Conservation (phyloP, 2,113 vertebrate species). For the Misgurnus anguillicaudatus region DNA sequence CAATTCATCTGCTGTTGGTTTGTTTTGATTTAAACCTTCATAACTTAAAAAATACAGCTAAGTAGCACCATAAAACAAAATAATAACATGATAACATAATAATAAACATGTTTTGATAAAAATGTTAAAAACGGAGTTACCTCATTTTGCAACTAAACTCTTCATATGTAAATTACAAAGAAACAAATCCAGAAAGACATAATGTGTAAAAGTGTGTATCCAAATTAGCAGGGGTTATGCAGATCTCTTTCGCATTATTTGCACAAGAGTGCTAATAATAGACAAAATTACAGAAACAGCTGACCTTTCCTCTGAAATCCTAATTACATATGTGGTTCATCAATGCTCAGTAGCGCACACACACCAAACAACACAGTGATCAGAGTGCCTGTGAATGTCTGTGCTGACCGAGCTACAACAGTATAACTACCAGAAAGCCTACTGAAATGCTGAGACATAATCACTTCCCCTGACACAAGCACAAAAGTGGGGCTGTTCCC, state of each 20-base stretch:
- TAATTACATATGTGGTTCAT: conserved; percentile 44
- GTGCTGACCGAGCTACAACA: conserved; percentile 23
- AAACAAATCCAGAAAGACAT: not conserved
- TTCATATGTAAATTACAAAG: not conserved
- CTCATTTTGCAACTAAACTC: not conserved
- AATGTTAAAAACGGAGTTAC: too few relatives aligned
- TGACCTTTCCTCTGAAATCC: conserved; percentile 22
- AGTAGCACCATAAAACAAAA: too few relatives aligned
- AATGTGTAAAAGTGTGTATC: not conserved
- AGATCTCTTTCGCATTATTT: not conserved
- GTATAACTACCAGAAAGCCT: not conserved
- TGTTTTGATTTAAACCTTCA: too few relatives aligned
- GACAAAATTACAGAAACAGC: not conserved
- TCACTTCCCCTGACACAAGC: conserved; percentile 11
- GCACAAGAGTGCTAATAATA: conserved; percentile 46
- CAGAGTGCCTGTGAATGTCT: not conserved
- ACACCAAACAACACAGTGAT: not conserved
- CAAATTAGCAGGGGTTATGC: not conserved
- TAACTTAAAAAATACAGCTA: too few relatives aligned
- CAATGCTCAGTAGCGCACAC: conserved; percentile 1
- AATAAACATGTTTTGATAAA: too few relatives aligned
- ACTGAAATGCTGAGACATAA: not conserved
- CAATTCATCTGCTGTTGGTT: too few relatives aligned
- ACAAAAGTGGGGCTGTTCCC: conserved; percentile 10
- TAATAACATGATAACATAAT: too few relatives aligned